Evolutionary conservation across 2,113 vertebrate species (phyloP), one percentile per base, ranked within the genome.

Genomic region (Mugil cephalus): DNA sequence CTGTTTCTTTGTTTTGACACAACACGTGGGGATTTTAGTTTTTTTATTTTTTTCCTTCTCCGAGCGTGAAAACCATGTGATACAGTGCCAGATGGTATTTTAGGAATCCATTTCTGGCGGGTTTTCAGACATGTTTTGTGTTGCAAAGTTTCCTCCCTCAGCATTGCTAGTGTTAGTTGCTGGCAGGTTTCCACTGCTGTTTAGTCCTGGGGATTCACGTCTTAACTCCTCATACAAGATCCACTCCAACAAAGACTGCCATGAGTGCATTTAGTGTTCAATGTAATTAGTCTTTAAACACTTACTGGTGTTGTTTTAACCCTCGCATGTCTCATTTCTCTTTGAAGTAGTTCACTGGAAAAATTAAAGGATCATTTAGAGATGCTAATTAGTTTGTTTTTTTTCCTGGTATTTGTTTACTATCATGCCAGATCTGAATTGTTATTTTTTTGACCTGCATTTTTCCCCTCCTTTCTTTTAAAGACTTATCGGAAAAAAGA

Each of bases 341-440:
- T 81, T 86, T 84, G 74, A 85, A 85, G 84, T 74, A 77, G 79
- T 76, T 74, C 78, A 69, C 48, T 80, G 67, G 74, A 86, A 88
- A 75, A 77, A 88, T 74, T 68, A 80, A 84, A 65, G 69, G 80
- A 80, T 71, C 64, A 66, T 87, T 90, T 86, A 67, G 35, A 90
- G 82, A 87, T 82, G 66, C 24, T 79, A 81, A 89, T 89, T 62
- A 54, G 17, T 6, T 60, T 74, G 65, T 45, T 43, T 60, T 70
- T 55, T 51, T 56, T 0, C 17, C 39, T 58, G 13, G 40, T 9
- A 15, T 80, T 84, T 88, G 79, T 89, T 90, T 89, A 89, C 69
- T 56, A 34, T 38, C 2, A 45, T 74, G 77, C 83, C 79, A 69
- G 58, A 45, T 61, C 18, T 43, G 62, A 79, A 71, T 61, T 54